Evolutionary conservation across 2,797 vertebrate species (phyloP).

Genomic region (Oryzias dopingdopingensis): DNA sequence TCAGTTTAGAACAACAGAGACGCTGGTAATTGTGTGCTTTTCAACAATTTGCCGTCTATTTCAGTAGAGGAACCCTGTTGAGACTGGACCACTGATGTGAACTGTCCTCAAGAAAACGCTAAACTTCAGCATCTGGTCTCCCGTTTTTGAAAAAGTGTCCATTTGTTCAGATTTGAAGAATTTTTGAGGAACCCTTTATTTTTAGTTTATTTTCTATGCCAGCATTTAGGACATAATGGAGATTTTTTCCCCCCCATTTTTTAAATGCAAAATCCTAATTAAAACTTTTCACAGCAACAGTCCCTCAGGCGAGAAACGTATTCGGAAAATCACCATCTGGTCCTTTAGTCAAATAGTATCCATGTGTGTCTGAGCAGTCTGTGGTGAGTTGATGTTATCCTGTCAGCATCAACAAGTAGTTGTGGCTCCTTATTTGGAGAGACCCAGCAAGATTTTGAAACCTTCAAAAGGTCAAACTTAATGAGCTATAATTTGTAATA

Average conservation of each 20-base stretch:
- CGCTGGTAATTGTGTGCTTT: too few species aligned
- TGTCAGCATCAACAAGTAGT: slow-evolving; percentile 45
- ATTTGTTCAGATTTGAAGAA: too few species aligned
- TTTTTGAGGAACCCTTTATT: background rate
- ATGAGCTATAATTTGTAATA: slow-evolving; percentile 22
- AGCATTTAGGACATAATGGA: background rate
- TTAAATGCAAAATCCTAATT: slow-evolving; percentile 37
- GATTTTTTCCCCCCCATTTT: slow-evolving; percentile 15
- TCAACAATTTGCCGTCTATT: too few species aligned
- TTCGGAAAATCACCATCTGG: slow-evolving; percentile 68
- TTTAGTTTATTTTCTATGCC: background rate
- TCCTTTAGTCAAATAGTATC: slow-evolving; percentile 65
- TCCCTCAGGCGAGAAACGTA: slow-evolving; percentile 50
- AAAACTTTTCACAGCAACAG: slow-evolving; percentile 51
- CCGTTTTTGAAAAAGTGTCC: too few species aligned
- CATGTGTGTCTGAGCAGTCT: slow-evolving; percentile 59
- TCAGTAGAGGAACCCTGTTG: too few species aligned
- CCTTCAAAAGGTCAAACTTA: slow-evolving; percentile 32
- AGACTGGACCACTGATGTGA: too few species aligned
- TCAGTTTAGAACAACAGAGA: too few species aligned
- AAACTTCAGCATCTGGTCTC: too few species aligned
- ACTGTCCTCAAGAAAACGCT: too few species aligned
- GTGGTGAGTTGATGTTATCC: slow-evolving; percentile 52
- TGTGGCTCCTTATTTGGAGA: slow-evolving; percentile 56
- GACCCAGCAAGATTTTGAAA: slow-evolving; percentile 11